Evolutionary conservation across 2,797 vertebrate species (phyloP), one percentile per base, ranked within the genome.

Genomic region (Morelia viridis): DNA sequence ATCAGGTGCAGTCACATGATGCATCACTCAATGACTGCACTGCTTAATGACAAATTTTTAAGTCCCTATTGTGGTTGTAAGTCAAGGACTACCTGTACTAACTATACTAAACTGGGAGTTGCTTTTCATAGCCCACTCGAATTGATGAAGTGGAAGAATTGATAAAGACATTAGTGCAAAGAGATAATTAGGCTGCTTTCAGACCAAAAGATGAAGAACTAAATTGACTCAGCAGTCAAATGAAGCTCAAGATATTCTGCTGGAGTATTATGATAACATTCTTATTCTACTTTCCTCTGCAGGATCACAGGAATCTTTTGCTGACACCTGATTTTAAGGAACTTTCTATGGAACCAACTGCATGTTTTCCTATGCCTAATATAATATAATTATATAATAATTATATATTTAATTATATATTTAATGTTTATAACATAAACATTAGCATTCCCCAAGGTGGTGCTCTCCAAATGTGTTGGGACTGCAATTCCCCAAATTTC

Each of bases 381-480:
- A 85, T 35, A 35, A 35, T 35, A 35, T 35, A 35, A 35, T 35
- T 35, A 35, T 35, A 35, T 35, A 35, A 35, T 2, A 35, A 35
- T 35, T 35, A 35, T 35, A 35, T 35, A 35, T 35, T 35, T 35
- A 31, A 3, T 35, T 92, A 71, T 50, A 41, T 15, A 26, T 90
- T 90, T 76, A 60, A 62, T 92, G 83, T 90, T 89, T 65, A 76
- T 90, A 53, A 35, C 88, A 89, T 80, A 41, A 50, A 92, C 46
- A 65, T 5, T 76, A 76, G 31, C 31, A 19, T 76, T 76, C 68
- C 35, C 35, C 68, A 35, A 19, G 31, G 68, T 41, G 68, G 7
- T 76, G 68, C 31, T 35, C 31, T 76, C 6, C 35, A 22, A 41
- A 76, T 76, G 71, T 76, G 8, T 41, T 76, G 8, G 35, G 71